Percentiles rank a stretch among this genome's conserved stretches.
phyloP scores from a whole-genome alignment of 2,113 vertebrate species.

The Notarius quadriscutis region DNA sequence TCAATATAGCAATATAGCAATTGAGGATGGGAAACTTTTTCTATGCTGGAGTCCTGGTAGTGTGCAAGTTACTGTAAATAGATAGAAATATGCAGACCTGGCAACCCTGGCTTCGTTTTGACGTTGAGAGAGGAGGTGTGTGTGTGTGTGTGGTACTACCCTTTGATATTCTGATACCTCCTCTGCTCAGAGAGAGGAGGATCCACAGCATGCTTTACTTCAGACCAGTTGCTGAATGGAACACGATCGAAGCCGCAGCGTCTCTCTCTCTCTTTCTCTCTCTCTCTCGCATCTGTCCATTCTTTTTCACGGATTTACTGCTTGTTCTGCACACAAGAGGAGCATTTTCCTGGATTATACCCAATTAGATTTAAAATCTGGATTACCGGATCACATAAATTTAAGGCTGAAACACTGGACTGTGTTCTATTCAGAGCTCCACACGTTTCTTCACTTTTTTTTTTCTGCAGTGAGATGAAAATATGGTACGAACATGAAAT shows the following conservation, averaged over 20 bases:
- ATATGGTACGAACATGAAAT: slow-evolving; percentile 22
- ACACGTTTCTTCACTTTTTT: not conserved
- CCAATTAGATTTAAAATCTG: not conserved
- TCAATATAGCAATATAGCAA: not conserved
- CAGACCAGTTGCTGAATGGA: slow-evolving; percentile 36
- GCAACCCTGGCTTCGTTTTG: slow-evolving; percentile 9
- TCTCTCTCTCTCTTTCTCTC: not conserved
- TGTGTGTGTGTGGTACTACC: slow-evolving; percentile 17
- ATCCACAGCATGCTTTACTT: not conserved
- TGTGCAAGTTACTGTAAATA: not conserved
- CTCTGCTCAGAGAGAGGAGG: slow-evolving; percentile 25
- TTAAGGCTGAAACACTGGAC: not conserved
- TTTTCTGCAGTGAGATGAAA: not conserved
- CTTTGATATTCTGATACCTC: slow-evolving; percentile 35
- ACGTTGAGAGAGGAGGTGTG: slow-evolving; percentile 18
- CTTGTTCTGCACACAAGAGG: not conserved
- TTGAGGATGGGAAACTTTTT: not conserved
- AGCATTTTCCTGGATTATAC: slow-evolving; percentile 12
- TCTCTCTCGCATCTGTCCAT: not conserved
- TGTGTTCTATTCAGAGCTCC: not conserved
- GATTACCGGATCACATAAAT: not conserved
- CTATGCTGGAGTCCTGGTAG: not conserved
- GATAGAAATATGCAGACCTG: not conserved
- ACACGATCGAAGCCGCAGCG: not conserved
- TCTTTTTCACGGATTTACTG: slow-evolving; percentile 1